phyloP scores from a whole-genome alignment of 2,113 vertebrate genomes.

The Acrocephalus kingi region DNA sequence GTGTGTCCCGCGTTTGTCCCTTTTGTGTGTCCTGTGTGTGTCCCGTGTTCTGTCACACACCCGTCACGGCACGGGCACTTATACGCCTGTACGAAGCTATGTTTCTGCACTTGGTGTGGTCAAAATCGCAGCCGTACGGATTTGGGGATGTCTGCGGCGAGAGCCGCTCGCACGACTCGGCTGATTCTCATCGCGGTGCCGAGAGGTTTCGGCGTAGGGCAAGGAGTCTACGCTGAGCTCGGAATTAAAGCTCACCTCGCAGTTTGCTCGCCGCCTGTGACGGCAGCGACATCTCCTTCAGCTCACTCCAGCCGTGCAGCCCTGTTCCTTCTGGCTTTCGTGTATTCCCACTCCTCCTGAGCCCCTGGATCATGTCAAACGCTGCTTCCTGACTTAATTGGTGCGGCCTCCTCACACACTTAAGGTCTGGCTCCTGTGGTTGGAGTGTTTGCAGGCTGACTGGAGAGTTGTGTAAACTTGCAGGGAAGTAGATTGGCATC shows the following conservation, averaged over 20 bases:
- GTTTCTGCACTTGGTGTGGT: background rate
- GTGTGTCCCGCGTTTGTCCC: background rate
- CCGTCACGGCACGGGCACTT: background rate
- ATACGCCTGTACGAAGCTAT: rapidly evolving
- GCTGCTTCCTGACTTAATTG: conserved; percentile 16
- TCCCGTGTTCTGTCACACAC: background rate
- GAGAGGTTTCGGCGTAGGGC: background rate
- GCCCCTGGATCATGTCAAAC: background rate
- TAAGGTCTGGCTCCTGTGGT: background rate
- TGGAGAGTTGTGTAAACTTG: background rate
- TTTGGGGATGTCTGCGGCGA: background rate
- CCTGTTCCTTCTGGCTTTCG: background rate
- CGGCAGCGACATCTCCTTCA: background rate
- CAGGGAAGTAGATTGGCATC: background rate
- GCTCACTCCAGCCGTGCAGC: background rate
- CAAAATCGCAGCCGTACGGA: background rate
- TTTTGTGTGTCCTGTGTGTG: no score
- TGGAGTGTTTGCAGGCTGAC: background rate
- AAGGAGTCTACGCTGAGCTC: background rate
- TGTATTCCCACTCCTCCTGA: background rate
- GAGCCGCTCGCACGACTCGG: rapidly evolving
- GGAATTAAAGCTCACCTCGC: background rate
- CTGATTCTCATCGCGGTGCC: rapidly evolving
- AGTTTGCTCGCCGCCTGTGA: background rate
- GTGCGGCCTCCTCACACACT: background rate